Conservation (phyloP, 2,113 vertebrate species). For the Meleagris gallopavo region DNA sequence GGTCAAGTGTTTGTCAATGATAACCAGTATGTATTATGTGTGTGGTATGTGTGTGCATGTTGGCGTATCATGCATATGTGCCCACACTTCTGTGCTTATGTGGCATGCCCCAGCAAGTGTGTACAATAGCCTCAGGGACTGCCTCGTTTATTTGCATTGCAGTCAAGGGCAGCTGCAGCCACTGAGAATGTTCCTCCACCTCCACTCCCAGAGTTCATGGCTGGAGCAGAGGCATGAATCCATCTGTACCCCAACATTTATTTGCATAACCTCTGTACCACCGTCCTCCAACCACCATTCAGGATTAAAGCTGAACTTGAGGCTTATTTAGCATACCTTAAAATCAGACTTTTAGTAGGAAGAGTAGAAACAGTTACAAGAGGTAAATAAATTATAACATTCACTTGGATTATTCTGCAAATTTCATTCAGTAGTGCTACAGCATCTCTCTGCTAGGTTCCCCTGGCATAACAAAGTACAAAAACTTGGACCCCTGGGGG, state of each 20-base stretch:
- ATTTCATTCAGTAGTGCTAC: background rate
- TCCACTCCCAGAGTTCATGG: background rate
- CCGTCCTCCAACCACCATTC: background rate
- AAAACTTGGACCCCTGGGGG: background rate
- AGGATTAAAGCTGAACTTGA: fast-evolving
- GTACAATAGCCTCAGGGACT: background rate
- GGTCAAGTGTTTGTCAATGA: background rate
- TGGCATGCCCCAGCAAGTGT: background rate
- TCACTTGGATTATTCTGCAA: background rate
- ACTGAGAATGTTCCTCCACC: background rate
- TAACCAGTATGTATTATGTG: fast-evolving
- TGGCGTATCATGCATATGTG: fast-evolving
- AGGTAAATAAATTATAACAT: constrained; percentile 19
- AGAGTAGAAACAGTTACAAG: background rate
- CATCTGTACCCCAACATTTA: fast-evolving
- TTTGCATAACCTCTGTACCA: background rate
- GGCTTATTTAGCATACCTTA: background rate
- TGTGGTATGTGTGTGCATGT: background rate
- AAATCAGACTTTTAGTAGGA: background rate
- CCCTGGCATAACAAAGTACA: background rate
- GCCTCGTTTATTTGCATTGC: fast-evolving
- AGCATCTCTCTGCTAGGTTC: background rate
- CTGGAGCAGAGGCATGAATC: background rate
- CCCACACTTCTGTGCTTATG: background rate
- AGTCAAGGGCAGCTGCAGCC: background rate